Base-by-base conservation (phyloP, 2,888 invertebrate genomes). In the Anthophora plumipes region DNA sequence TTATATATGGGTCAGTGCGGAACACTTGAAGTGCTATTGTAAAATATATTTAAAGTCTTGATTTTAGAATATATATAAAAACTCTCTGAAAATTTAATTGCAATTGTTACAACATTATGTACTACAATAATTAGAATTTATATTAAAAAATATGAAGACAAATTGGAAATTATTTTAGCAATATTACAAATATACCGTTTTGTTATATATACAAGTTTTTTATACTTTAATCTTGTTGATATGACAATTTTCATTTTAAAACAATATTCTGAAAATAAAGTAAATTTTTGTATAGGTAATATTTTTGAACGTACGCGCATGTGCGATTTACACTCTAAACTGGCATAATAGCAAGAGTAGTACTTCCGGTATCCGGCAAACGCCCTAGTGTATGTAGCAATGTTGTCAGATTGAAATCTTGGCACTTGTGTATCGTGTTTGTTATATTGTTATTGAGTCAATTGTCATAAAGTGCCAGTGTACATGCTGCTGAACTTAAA, bases 331-430 rank as follows among this genome's bases (percentile, higher is more conserved):
- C 61, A 60, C 54, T 59, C 54, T 55, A 80, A 76, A 72, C 66
- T 76, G 37, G 60, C 22, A 72, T 59, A 67, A 78, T 77, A 70
- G 59, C 39, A 83, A 70, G 75, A 77, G 74, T 67, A 83, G 79
- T 80, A 87, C 81, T 86, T 87, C 86, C 87, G 85, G 87, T 77
- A 90, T 90, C 89, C 89, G 90, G 90, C 88, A 89, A 89, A 90
- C 90, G 90, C 90, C 90, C 90, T 80, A 84, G 76, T 78, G 71
- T 80, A 70, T 64, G 75, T 73, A 63, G 67, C 71, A 72, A 76
- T 82, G 70, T 75, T 70, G 84, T 78, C 82, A 67, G 64, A 73
- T 60, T 61, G 68, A 71, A 31, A n/a, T 69, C 57, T 67, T 48
- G 43, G 25, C 54, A 68, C 55, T 64, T 52, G 74, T 66, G 72